Conservation (phyloP, 1,140 invertebrate genomes). For the Gryllus bimaculatus region DNA sequence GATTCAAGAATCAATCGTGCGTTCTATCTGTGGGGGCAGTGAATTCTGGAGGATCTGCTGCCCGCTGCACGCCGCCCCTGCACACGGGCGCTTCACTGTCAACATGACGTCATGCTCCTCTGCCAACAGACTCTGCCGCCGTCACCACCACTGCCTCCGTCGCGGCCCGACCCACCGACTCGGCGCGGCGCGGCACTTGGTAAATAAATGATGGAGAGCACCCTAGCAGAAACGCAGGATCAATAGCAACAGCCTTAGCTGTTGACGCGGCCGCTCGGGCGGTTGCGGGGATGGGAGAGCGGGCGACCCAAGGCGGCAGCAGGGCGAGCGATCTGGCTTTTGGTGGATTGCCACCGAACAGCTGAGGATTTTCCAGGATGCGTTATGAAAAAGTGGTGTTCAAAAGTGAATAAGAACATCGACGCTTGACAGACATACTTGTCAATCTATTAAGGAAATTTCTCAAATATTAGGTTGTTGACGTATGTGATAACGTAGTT, state of each 20-base stretch:
- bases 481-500: too few species aligned
- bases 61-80: too few species aligned
- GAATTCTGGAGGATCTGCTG: too few species aligned
- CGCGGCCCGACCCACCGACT: background rate
- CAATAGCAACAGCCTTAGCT: background rate
- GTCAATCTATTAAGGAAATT: too few species aligned
- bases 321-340: background rate
- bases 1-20: too few species aligned
- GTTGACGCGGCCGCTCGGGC: background rate
- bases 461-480: too few species aligned
- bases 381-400: too few species aligned
- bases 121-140: background rate
- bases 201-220: slow-evolving; percentile 5
- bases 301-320: background rate
- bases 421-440: too few species aligned
- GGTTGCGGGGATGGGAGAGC: background rate
- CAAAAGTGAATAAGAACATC: too few species aligned
- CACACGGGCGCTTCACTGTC: background rate
- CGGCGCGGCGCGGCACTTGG: too few species aligned
- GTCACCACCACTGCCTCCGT: background rate
- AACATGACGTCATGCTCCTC: background rate
- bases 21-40: too few species aligned
- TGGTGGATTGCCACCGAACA: background rate
- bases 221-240: background rate
- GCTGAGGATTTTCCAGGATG: background rate